Evolutionary conservation across 2,888 invertebrate genomes (phyloP).

Genomic region (Tetrapedia diversipes): DNA sequence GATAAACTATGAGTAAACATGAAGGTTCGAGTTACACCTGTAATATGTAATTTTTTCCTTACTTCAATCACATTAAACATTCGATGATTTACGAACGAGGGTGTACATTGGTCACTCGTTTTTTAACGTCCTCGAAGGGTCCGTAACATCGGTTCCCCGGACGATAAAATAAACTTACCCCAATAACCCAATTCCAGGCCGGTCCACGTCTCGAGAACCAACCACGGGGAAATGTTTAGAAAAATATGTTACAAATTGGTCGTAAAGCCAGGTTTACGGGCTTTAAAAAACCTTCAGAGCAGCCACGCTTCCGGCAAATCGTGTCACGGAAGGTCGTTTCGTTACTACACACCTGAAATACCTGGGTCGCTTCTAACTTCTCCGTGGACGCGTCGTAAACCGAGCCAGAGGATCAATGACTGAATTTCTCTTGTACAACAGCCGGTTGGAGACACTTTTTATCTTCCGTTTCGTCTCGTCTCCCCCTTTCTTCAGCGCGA

Average conservation of each 20-base stretch:
- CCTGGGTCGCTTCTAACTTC: not conserved
- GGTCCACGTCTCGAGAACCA: not conserved
- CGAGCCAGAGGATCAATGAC: constrained; percentile 3
- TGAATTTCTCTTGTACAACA: too few species aligned
- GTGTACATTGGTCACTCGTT: too few species aligned
- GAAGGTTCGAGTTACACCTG: too few species aligned
- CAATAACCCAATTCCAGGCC: constrained; percentile 24
- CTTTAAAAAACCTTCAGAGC: not conserved
- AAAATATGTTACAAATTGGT: constrained; percentile 26
- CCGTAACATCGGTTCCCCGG: not conserved
- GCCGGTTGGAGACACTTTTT: too few species aligned
- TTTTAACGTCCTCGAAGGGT: too few species aligned
- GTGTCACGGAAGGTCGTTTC: constrained; percentile 32
- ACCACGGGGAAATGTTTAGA: not conserved
- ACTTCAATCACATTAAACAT: too few species aligned
- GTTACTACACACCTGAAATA: not conserved
- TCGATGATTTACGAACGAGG: too few species aligned
- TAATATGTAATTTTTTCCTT: too few species aligned
- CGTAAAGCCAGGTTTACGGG: constrained; percentile 39
- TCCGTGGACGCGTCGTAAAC: constrained; percentile 4
- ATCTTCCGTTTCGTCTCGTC: too few species aligned
- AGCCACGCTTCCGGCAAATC: constrained; percentile 28
- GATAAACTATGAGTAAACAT: too few species aligned
- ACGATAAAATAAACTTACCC: constrained; percentile 14
- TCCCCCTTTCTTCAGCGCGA: too few species aligned